Evolutionary conservation across 1,140 invertebrate species (phyloP).

Genomic region (Popillia japonica): DNA sequence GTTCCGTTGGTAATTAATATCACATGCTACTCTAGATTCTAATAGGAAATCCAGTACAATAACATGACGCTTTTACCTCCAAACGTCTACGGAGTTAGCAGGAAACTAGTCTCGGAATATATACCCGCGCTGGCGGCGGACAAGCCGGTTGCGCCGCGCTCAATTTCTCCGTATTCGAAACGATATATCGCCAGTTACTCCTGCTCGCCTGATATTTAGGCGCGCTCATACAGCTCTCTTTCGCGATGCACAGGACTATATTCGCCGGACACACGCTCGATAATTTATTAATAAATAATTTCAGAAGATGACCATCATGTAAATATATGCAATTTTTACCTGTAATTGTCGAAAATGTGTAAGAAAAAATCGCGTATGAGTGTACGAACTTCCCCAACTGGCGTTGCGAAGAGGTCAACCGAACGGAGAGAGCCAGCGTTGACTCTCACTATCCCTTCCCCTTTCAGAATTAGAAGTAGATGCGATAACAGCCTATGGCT

Average conservation of each 20-base stretch:
- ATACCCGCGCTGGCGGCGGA: neutral
- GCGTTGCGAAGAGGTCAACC: conserved; percentile 9
- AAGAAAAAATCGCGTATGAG: conserved; percentile 7
- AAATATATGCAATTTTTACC: conserved; percentile 33
- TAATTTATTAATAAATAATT: conserved; percentile 40
- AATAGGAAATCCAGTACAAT: too few relatives aligned
- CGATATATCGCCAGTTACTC: conserved; percentile 36
- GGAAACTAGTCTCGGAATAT: neutral
- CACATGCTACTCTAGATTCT: too few relatives aligned
- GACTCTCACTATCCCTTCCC: conserved; percentile 10
- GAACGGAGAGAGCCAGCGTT: neutral
- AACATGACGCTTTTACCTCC: neutral
- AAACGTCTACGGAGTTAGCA: neutral
- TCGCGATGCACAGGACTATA: conserved; percentile 2
- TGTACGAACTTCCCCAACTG: neutral
- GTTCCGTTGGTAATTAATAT: too few relatives aligned
- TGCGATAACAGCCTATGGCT: neutral
- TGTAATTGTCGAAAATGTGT: conserved; percentile 3
- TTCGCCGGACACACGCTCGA: neutral
- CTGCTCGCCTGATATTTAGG: conserved; percentile 57
- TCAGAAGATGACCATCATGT: neutral
- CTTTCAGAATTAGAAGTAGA: neutral
- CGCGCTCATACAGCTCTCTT: conserved; percentile 44
- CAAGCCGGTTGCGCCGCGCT: neutral
- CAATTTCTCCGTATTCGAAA: conserved; percentile 34